Base-by-base conservation (phyloP, 2,888 invertebrate species). In the Troilus luridus region DNA sequence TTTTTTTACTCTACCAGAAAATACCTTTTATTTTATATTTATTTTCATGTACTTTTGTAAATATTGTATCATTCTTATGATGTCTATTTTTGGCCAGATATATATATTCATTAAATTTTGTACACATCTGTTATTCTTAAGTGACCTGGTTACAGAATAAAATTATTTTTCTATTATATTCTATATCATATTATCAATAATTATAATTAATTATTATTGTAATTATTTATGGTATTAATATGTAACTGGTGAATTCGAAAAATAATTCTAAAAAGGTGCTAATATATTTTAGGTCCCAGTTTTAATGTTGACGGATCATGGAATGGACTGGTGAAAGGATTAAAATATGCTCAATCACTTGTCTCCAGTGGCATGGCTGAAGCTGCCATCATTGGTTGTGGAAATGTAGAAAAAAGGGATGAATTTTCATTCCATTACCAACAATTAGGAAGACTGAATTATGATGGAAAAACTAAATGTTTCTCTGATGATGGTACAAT, bases 391-490 rank as follows among this genome's bases (percentile, higher is more conserved):
- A 95, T 96, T 10, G 95, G 95, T 8, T 95, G 95, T 17, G 94
- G 95, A 56, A 95, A 95, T 93, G 93, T 96, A 19, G 95, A 95
- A 72, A 93, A 96, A 88, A 95, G 96, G 95, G 98, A 98, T 58
- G 97, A 96, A 92, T 97, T 97, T 0, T 97, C 98, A 0, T 94
- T 98, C 88, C 98, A 98, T 94, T 99, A 98, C 94, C 94, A 95
- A 91, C 95, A 95, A 91, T 94, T 96, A 81, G 96, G 96, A 91
- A 97, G 97, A 93, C 94, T 99, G 8, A 97, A 98, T 8, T 94
- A 96, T 0, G 97, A 98, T 92, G 99, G 99, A 0, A 95, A 95
- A 89, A 99, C 98, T 94, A 98, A 98, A 93, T 97, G 97, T 85
- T 99, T 99, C 94, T 99, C 99, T 94, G 96, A 96, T 92, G 95